phyloP scores from a whole-genome alignment of 2,113 vertebrate genomes.

The Scatophagus argus region DNA sequence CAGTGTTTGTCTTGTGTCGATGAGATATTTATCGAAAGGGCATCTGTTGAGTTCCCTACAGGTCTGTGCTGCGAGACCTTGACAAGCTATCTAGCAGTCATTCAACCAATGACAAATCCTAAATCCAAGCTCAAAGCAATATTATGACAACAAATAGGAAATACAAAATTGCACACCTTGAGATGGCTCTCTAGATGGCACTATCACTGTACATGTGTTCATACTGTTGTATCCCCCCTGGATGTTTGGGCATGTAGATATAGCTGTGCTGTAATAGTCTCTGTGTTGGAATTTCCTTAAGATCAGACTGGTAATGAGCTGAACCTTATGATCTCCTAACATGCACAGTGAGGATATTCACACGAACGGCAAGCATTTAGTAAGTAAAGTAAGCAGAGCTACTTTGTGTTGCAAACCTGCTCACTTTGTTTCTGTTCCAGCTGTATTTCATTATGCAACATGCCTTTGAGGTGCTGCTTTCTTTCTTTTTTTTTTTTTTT shows the following conservation, averaged over 20 bases:
- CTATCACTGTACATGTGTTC: constrained; percentile 23
- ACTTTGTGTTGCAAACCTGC: neutral
- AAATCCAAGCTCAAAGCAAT: neutral
- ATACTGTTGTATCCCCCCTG: neutral
- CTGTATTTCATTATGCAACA: constrained; percentile 11
- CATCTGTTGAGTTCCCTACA: neutral
- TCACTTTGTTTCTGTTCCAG: constrained; percentile 29
- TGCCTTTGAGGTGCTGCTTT: neutral
- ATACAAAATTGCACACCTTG: constrained; percentile 16
- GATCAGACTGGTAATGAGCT: neutral
- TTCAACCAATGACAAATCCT: neutral
- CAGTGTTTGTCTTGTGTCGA: constrained; percentile 66
- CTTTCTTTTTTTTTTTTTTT: no score
- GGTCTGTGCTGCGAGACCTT: neutral
- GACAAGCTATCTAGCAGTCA: neutral
- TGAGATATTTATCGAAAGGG: constrained; percentile 47
- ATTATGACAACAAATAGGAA: neutral
- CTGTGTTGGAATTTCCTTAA: neutral
- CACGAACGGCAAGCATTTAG: neutral
- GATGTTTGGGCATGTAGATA: neutral
- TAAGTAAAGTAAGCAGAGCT: constrained; percentile 14
- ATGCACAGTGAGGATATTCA: constrained; percentile 12
- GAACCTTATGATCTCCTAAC: constrained; percentile 9
- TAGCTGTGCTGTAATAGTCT: neutral
- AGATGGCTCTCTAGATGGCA: constrained; percentile 58